Evolutionary conservation across 2,888 invertebrate genomes (phyloP).

Genomic region (Athalia cordata): DNA sequence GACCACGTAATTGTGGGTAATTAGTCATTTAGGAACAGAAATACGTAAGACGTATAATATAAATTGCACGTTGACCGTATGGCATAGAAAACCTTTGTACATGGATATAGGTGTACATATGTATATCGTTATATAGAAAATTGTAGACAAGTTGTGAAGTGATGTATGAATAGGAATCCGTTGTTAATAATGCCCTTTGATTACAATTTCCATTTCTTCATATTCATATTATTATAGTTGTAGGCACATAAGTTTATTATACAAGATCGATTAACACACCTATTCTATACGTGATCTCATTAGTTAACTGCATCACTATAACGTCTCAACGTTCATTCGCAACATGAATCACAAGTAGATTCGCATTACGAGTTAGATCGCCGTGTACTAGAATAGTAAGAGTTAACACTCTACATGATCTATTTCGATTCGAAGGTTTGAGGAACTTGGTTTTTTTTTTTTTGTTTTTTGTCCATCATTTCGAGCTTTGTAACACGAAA

Average conservation of each 20-base stretch:
- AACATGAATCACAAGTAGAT: slow-evolving; percentile 20
- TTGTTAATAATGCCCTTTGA: slow-evolving; percentile 67
- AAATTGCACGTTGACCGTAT: too few relatives aligned
- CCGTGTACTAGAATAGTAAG: too few relatives aligned
- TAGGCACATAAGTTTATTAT: slow-evolving; percentile 55
- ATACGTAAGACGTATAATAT: slow-evolving; percentile 43
- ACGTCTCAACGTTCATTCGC: slow-evolving; percentile 10
- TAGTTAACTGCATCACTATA: slow-evolving; percentile 52
- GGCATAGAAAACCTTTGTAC: too few relatives aligned
- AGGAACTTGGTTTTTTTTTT: too few relatives aligned
- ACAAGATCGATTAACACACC: slow-evolving; percentile 60
- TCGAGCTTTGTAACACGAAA: neutral
- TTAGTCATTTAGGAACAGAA: slow-evolving; percentile 65
- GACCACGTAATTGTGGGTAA: slow-evolving; percentile 64
- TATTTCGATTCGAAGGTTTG: too few relatives aligned
- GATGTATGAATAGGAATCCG: slow-evolving; percentile 60
- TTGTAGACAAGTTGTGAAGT: slow-evolving; percentile 20
- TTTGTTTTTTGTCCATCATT: too few relatives aligned
- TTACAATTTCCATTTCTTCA: slow-evolving; percentile 56
- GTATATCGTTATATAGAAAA: too few relatives aligned
- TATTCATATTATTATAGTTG: slow-evolving; percentile 41
- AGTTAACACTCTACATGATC: too few relatives aligned
- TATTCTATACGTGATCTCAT: slow-evolving; percentile 57
- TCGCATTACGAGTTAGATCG: too few relatives aligned
- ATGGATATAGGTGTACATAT: too few relatives aligned